A percentile compares a stretch with the other conserved stretches of the same genome.
These are phyloP conservation scores for Dorcus parallelipipedus DNA, from an alignment of 2,888 invertebrate genomes.

Conservation along the genomic window DNA sequence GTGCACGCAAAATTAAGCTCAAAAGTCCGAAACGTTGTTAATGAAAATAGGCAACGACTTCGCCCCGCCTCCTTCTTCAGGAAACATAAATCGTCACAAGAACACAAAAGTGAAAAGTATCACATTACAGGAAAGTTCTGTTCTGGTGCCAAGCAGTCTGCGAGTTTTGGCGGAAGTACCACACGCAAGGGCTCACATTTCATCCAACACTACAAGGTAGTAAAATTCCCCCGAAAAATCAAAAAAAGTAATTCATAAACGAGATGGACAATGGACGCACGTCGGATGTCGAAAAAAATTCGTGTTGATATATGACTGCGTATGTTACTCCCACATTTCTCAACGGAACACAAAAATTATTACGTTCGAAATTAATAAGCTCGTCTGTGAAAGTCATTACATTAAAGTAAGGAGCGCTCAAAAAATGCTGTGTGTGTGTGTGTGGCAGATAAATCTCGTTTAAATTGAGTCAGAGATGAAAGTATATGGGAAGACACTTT, in stretches of 20 bases:
- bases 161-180: background rate
- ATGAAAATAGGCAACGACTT: too few relatives aligned
- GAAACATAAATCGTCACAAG: constrained; percentile 6
- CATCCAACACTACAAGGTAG: too few relatives aligned
- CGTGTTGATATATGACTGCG: background rate
- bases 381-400: background rate
- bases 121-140: background rate
- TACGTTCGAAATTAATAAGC: background rate
- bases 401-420: too few relatives aligned
- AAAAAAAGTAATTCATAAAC: too few relatives aligned
- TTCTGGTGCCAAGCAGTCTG: constrained; percentile 13
- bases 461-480: too few relatives aligned
- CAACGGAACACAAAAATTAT: background rate
- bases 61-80: background rate
- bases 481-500: too few relatives aligned
- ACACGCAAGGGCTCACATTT: background rate
- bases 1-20: too few relatives aligned
- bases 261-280: too few relatives aligned
- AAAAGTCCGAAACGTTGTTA: too few relatives aligned
- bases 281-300: background rate
- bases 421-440: too few relatives aligned
- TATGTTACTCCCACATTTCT: constrained; percentile 1
- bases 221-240: too few relatives aligned
- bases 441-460: too few relatives aligned
- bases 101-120: background rate